These are phyloP conservation scores for Vesta saturnalis DNA, from an alignment of 2,888 invertebrate species.

Conservation along the genomic window DNA sequence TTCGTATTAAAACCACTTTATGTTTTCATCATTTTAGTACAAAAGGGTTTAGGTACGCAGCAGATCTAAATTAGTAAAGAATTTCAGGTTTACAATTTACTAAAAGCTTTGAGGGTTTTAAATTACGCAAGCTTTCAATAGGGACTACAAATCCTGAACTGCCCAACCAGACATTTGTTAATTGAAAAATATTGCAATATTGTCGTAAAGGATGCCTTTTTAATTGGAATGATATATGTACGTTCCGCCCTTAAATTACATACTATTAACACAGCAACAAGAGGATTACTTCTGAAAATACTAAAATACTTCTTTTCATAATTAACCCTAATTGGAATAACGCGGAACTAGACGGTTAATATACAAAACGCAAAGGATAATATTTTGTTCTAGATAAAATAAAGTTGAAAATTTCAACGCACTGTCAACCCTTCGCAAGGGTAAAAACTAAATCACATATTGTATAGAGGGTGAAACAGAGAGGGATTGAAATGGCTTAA, in stretches of 20 bases:
- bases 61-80: conserved; percentile 10
- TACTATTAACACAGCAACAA: conserved; percentile 15
- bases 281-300: conserved; percentile 14
- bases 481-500: conserved; percentile 43
- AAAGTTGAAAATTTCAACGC: conserved; percentile 25
- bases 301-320: conserved; percentile 23
- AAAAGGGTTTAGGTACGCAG: conserved; percentile 3
- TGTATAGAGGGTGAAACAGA: conserved; percentile 37
- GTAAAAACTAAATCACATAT: conserved; percentile 37
- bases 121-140: conserved; percentile 13
- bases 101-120: conserved; percentile 19
- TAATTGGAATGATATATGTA: conserved; percentile 29
- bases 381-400: conserved; percentile 9
- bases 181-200: conserved; percentile 28
- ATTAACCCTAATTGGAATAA: conserved; percentile 27
- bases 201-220: conserved; percentile 21
- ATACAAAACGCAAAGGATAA: conserved; percentile 17
- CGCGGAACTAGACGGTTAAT: conserved; percentile 3
- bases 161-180: conserved; percentile 20
- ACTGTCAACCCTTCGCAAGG: conserved; percentile 24
- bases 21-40: conserved; percentile 17
- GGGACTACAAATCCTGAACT: conserved; percentile 9
- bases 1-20: conserved; percentile 7
- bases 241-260: conserved; percentile 21
- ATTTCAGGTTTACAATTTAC: conserved; percentile 18